A percentile compares a stretch with the other conserved stretches of the same genome.
These are phyloP conservation scores for Patella vulgata DNA, from an alignment of 1,140 invertebrate species.

Conservation along the genomic window DNA sequence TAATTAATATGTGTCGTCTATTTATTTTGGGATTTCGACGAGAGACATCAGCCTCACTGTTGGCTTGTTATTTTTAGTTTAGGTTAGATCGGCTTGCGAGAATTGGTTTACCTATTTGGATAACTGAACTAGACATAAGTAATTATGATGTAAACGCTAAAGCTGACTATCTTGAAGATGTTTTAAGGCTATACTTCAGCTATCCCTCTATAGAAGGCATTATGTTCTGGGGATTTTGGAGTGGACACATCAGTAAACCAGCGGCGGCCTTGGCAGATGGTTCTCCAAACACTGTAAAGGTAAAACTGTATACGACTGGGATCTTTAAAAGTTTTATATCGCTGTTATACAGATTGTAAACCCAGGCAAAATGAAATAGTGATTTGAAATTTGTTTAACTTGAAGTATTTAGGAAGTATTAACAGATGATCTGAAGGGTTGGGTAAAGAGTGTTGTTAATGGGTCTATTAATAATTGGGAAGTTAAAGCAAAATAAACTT, in stretches of 20 bases:
- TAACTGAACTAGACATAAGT: constrained; percentile 35
- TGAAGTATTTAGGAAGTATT: no score
- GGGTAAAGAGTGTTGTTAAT: no score
- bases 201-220: constrained; percentile 43
- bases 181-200: constrained; percentile 38
- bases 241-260: constrained; percentile 22
- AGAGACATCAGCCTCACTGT: no score
- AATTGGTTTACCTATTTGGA: constrained; percentile 28
- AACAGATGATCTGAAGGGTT: no score
- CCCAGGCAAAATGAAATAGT: neutral
- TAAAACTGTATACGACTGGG: neutral
- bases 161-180: constrained; percentile 27
- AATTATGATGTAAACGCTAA: constrained; percentile 15
- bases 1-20: no score
- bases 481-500: no score
- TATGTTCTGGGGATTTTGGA: constrained; percentile 50
- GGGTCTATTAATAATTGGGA: no score
- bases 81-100: constrained; percentile 20
- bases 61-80: no score
- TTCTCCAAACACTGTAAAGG: constrained; percentile 24
- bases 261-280: constrained; percentile 25
- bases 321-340: neutral
- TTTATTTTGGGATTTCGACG: no score
- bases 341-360: neutral
- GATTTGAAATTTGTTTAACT: no score